A percentile compares a stretch with the other conserved stretches of the same genome.
Evolutionary conservation across 2,113 vertebrate species (phyloP).

Genomic region (Pachypanchax playfairii): DNA sequence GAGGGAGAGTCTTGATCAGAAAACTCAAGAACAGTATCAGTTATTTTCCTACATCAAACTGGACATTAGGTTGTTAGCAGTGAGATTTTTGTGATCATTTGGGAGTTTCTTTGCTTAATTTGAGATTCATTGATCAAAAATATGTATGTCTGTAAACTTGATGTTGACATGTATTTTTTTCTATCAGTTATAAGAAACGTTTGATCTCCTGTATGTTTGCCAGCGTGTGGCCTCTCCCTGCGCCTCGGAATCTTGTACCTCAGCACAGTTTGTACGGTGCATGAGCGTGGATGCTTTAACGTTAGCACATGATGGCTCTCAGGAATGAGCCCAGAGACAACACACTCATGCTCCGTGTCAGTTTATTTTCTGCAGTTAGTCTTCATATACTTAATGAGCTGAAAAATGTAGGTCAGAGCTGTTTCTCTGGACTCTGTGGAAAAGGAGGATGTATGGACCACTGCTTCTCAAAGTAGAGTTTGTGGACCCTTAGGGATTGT

Average conservation of each 20-base stretch:
- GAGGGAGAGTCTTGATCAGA: no score
- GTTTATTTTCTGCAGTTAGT: conserved; percentile 58
- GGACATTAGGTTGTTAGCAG: no score
- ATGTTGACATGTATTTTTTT: no score
- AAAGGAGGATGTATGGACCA: conserved; percentile 38
- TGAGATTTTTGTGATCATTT: no score
- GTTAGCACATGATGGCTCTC: conserved; percentile 21
- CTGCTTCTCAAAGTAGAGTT: conserved; percentile 27
- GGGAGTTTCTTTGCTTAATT: no score
- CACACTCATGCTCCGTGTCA: conserved; percentile 46
- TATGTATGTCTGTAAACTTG: no score
- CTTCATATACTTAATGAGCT: conserved; percentile 67
- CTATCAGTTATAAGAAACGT: no score
- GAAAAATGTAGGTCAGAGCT: conserved; percentile 70
- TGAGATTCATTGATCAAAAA: no score
- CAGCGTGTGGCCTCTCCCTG: neutral
- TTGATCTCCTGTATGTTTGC: neutral
- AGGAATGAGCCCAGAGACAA: conserved; percentile 30
- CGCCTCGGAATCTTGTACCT: neutral
- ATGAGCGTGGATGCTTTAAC: conserved; percentile 7
- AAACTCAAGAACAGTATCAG: no score
- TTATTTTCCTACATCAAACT: no score
- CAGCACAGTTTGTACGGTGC: neutral
- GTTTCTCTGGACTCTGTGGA: conserved; percentile 34
- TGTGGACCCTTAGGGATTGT: conserved; percentile 28